Conservation (phyloP, 1,140 invertebrate species). For the Hylyphantes graminicola region DNA sequence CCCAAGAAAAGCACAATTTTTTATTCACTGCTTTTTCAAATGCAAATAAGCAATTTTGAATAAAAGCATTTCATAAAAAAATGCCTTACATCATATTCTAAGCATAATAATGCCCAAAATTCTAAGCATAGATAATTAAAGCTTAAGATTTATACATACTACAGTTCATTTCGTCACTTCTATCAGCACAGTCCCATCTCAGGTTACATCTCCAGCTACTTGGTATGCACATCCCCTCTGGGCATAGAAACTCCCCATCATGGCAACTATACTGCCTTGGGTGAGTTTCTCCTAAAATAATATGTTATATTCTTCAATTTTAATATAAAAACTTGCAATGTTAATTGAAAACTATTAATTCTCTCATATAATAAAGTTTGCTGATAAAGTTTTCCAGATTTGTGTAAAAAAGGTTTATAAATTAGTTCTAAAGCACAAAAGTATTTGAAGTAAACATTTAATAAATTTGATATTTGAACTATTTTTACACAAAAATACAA, state of each 20-base stretch:
- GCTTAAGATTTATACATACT: constrained; percentile 29
- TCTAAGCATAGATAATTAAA: too few species aligned
- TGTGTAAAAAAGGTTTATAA: too few species aligned
- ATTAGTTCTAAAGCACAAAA: constrained; percentile 7
- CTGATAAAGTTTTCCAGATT: too few species aligned
- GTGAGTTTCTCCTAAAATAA: neutral
- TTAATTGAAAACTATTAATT: too few species aligned
- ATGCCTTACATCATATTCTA: neutral
- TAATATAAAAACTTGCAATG: too few species aligned
- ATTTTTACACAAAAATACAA: too few species aligned
- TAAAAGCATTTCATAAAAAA: neutral
- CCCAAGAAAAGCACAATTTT: neutral
- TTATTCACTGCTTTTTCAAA: neutral
- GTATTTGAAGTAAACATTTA: neutral
- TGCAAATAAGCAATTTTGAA: neutral
- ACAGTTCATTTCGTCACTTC: constrained; percentile 52
- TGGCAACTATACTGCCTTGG: constrained; percentile 9
- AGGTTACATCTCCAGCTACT: constrained; percentile 64
- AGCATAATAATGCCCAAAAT: too few species aligned
- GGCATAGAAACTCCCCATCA: constrained; percentile 62
- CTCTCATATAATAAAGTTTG: too few species aligned
- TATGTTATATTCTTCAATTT: too few species aligned
- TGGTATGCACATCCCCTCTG: constrained; percentile 64
- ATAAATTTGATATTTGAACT: too few species aligned
- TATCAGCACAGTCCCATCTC: constrained; percentile 42